Conservation (phyloP, 1,140 invertebrate species). For the Colletes latitarsis region DNA sequence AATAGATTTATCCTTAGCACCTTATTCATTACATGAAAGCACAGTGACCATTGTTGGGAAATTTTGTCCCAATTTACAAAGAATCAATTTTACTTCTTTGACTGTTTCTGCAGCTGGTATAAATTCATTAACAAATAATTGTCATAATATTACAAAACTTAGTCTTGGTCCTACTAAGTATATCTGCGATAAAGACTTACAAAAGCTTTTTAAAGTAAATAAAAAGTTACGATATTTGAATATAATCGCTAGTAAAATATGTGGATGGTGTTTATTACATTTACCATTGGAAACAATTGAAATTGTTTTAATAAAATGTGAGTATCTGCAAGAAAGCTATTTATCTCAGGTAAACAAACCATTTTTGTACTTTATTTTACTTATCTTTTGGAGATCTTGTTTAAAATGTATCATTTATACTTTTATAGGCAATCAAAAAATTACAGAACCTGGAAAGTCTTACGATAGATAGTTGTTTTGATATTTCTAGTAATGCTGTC, state of each 20-base stretch:
- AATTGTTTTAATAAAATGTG: constrained; percentile 65
- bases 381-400: background rate
- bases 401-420: background rate
- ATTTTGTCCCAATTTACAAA: constrained; percentile 74
- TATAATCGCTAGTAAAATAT: constrained; percentile 61
- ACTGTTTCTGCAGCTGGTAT: constrained; percentile 71
- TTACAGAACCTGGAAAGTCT: constrained; percentile 63
- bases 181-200: constrained; percentile 72
- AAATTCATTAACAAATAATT: constrained; percentile 65
- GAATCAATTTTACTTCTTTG: constrained; percentile 69
- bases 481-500: constrained; percentile 49
- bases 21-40: constrained; percentile 61
- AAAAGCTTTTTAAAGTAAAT: constrained; percentile 70
- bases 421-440: constrained; percentile 60
- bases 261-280: constrained; percentile 67
- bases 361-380: constrained; percentile 1
- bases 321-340: background rate
- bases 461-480: constrained; percentile 51
- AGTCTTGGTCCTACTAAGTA: constrained; percentile 64
- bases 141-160: constrained; percentile 69
- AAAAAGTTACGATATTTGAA: constrained; percentile 67
- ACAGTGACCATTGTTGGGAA: constrained; percentile 74
- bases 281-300: constrained; percentile 70
- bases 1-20: constrained; percentile 61
- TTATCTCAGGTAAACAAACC: constrained; percentile 57